phyloP scores from a whole-genome alignment of 2,113 vertebrate genomes.

The Phylloscopus whistleri region DNA sequence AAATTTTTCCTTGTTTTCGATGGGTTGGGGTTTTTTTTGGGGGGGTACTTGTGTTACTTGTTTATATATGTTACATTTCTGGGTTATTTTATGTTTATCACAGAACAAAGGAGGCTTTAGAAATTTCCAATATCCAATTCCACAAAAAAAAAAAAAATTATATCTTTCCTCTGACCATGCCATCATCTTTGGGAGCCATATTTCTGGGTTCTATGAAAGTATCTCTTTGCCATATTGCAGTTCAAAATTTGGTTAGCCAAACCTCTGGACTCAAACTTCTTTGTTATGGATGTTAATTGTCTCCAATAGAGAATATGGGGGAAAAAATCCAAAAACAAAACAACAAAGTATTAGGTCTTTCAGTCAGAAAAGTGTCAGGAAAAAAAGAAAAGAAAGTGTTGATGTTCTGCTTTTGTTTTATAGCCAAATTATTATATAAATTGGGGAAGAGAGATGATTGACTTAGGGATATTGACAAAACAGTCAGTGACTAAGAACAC shows the following conservation, averaged over 20 bases:
- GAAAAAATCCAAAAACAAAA: too few species aligned
- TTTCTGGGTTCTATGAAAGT: not conserved
- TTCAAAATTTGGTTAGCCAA: not conserved
- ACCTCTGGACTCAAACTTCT: not conserved
- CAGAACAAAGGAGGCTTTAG: not conserved
- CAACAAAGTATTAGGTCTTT: not conserved
- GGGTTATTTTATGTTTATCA: not conserved
- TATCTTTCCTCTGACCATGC: rapidly evolving
- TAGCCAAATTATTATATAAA: not conserved
- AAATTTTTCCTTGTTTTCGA: not conserved
- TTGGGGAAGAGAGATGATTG: not conserved
- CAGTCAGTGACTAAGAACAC: not conserved
- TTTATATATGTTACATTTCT: not conserved
- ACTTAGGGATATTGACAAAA: not conserved
- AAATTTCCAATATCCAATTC: not conserved
- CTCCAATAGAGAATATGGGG: not conserved
- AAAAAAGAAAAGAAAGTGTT: not conserved
- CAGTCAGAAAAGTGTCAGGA: not conserved
- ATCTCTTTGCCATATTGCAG: not conserved
- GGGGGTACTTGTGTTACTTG: not conserved
- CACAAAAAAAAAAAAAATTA: not conserved
- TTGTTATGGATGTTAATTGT: not conserved
- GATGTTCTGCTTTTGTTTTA: not conserved
- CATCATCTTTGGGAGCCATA: not conserved
- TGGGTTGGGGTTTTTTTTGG: not conserved